These are phyloP conservation scores for Galago senegalensis DNA, from an alignment of 2,797 vertebrate genomes.

Conservation along the genomic window DNA sequence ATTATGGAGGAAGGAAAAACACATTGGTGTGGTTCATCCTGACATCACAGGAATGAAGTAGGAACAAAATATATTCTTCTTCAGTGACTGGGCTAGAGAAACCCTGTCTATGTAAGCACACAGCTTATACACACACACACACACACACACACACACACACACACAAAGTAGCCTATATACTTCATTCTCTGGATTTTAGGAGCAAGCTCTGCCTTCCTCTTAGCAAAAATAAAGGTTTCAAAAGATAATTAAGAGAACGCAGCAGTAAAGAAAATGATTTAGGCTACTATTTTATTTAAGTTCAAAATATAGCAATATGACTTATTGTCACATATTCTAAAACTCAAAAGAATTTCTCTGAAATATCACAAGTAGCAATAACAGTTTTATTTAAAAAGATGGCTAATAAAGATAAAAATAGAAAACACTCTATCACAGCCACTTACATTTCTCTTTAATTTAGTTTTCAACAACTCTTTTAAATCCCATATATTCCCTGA, in stretches of 20 bases:
- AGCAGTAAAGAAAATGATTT: neutral
- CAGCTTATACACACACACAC: neutral
- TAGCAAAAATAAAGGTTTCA: conserved; percentile 6
- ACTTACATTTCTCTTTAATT: conserved; percentile 6
- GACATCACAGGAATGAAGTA: neutral
- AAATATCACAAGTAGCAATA: conserved; percentile 1
- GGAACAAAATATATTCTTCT: neutral
- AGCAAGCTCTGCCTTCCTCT: neutral
- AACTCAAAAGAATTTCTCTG: conserved; percentile 46
- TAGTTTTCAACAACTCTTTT: conserved; percentile 22
- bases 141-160: neutral
- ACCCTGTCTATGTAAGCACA: neutral
- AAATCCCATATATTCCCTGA: neutral
- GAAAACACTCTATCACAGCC: conserved; percentile 14
- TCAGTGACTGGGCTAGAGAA: neutral
- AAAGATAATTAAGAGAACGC: neutral
- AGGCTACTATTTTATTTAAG: conserved; percentile 11
- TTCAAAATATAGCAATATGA: neutral
- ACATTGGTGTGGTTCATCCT: neutral
- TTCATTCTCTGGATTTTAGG: neutral
- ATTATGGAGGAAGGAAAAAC: neutral
- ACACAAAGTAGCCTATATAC: neutral
- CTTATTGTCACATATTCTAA: conserved; percentile 13
- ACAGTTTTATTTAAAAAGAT: neutral
- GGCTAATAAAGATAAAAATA: neutral